Evolutionary conservation across 2,888 invertebrate species (phyloP).

Genomic region (Dolichopus griseipennis): DNA sequence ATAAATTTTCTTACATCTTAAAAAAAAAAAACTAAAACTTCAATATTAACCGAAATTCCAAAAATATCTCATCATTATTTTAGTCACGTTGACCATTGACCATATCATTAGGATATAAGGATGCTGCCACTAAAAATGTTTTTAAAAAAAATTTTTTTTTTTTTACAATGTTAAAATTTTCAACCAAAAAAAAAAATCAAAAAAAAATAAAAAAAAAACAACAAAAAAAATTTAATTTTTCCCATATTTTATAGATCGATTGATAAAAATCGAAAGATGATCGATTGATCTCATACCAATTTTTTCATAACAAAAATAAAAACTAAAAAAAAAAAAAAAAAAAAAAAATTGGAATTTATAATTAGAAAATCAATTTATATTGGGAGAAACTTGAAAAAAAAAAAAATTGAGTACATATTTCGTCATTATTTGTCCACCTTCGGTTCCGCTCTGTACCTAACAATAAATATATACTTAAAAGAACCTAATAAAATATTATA

Average conservation of each 20-base stretch:
- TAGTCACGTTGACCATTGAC: not conserved
- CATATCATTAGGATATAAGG: conserved; percentile 1
- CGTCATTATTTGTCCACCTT: not conserved
- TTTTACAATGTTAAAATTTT: not conserved
- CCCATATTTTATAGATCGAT: not conserved
- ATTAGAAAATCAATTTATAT: conserved; percentile 1
- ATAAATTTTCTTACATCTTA: no score
- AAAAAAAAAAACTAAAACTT: no score
- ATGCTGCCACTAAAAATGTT: not conserved
- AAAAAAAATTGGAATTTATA: not conserved
- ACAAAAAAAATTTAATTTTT: no score
- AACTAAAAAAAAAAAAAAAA: no score
- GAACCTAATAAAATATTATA: no score
- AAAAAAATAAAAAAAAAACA: not conserved
- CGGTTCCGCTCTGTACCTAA: no score
- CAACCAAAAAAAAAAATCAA: not conserved
- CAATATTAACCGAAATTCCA: not conserved
- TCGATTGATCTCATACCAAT: conserved; percentile 1
- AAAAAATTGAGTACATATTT: no score
- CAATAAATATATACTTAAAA: no score
- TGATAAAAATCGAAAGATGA: not conserved
- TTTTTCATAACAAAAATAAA: not conserved
- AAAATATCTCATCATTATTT: conserved; percentile 4
- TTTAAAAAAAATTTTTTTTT: not conserved
- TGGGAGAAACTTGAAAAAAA: not conserved